A percentile compares a stretch with the other conserved stretches of the same genome.
phyloP scores from a whole-genome alignment of 1,140 invertebrate genomes.

The Drosophila tropicalis region DNA sequence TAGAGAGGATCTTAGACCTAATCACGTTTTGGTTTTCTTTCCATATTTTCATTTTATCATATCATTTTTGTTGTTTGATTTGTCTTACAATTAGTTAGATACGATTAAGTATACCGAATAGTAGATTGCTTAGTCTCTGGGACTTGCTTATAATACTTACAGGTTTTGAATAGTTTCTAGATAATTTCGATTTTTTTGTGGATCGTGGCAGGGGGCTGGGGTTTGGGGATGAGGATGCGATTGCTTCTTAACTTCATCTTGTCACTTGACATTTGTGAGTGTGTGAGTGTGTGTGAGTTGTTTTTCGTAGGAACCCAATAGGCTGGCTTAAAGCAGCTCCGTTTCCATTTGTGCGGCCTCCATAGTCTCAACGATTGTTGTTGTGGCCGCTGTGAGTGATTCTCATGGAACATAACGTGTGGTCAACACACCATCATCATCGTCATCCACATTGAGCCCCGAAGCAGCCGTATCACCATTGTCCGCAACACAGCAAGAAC shows the following conservation, averaged over 20 bases:
- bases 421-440: constrained; percentile 74
- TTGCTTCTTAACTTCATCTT: background rate
- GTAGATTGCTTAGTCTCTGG: constrained; percentile 60
- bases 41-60: background rate
- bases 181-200: background rate
- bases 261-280: background rate
- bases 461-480: constrained; percentile 13
- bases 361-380: constrained; percentile 72
- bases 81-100: constrained; percentile 40
- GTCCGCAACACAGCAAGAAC: constrained; percentile 47
- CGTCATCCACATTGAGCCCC: constrained; percentile 52
- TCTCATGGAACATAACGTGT: constrained; percentile 81
- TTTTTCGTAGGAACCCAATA: constrained; percentile 61
- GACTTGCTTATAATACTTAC: constrained; percentile 69
- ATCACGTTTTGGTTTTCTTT: constrained; percentile 61
- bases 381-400: constrained; percentile 76
- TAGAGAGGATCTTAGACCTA: constrained; percentile 74
- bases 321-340: constrained; percentile 60
- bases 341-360: constrained; percentile 77
- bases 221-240: background rate
- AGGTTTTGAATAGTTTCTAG: constrained; percentile 43
- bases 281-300: constrained; percentile 3
- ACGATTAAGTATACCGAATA: constrained; percentile 70
- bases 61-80: constrained; percentile 3
- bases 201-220: background rate